Percentiles rank a stretch among this genome's conserved stretches.
Evolutionary conservation across 53 echinoderm and acorn worm genomes (phyloP).

Genomic region (Stichopus horrens): DNA sequence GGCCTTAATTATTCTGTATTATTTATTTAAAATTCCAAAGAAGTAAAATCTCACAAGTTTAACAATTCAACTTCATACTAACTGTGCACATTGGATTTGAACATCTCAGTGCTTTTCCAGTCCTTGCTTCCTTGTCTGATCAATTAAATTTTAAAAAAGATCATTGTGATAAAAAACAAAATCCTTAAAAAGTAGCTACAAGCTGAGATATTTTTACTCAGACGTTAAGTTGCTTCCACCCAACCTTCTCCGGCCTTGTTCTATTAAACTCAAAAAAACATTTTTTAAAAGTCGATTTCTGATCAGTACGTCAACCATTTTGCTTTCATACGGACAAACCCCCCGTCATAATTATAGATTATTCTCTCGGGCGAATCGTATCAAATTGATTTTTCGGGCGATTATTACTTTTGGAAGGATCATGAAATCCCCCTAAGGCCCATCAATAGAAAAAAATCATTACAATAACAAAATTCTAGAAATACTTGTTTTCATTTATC

Average conservation of each 20-base stretch:
- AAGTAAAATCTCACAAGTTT: too few species aligned
- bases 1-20: too few species aligned
- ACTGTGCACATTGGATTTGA: too few species aligned
- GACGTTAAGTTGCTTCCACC: not conserved
- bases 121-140: too few species aligned
- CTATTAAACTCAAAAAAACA: not conserved
- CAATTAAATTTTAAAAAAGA: too few species aligned
- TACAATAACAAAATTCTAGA: slow-evolving; percentile 1
- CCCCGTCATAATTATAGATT: slow-evolving; percentile 1
- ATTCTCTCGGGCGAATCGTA: not conserved
- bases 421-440: not conserved
- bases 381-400: not conserved
- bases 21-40: too few species aligned
- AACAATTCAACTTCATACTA: too few species aligned
- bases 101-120: too few species aligned
- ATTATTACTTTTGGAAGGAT: slow-evolving; percentile 8
- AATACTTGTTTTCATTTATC: not conserved
- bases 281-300: not conserved
- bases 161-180: too few species aligned
- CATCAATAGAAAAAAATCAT: not conserved
- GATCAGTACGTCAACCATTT: not conserved
- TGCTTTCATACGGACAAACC: not conserved
- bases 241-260: not conserved
- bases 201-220: too few species aligned
- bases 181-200: too few species aligned